Base-by-base conservation (phyloP, 2,113 vertebrate genomes). In the Isichthys henryi region DNA sequence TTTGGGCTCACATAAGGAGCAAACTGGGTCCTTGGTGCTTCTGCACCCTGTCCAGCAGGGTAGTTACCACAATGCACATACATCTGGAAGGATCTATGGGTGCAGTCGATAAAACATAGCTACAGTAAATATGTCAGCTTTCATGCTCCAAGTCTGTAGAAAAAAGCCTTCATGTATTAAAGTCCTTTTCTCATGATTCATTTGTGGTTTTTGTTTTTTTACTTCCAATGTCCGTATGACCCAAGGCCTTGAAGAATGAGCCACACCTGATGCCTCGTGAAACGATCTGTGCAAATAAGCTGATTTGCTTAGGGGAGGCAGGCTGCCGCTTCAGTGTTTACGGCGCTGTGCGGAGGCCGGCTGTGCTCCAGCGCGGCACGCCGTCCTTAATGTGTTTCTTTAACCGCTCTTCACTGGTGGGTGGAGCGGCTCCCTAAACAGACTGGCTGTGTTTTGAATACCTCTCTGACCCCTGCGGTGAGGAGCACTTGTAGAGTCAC, bases 311-410 rank as follows among this genome's bases (percentile, higher is more conserved):
- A 10, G 19, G 39, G 17, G 87, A 31, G 35, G 87, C 19, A n/a
- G 3, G 19, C 8, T 17, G 4, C 21, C 3, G 45, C 87, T 27
- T 88, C 35, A 9, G 27, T 21, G 31, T 39, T 58, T 13, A 62
- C 52, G 23, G 27, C 7, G 49, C 13, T 35, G 52, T 58, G 46
- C 5, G 15, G n/a, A 58, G 56, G 23, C 56, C 23, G 9, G 87
- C 35, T 86, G 85, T 7, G 49, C 5, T 31, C 3, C 23, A 11
- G n/a, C 2, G 3, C 5, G 43, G 10, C 35, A 21, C 5, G 21
- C 17, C 39, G 4, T 45, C 21, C 31, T 39, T 88, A 88, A 88
- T 88, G 87, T 88, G 87, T 66, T 88, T 88, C 39, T 88, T 66
- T 88, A 88, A 46, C n/a, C 43, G 19, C 39, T 45, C 53, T n/a